phyloP scores from a whole-genome alignment of 2,113 vertebrate species.

The Phalacrocorax carbo region DNA sequence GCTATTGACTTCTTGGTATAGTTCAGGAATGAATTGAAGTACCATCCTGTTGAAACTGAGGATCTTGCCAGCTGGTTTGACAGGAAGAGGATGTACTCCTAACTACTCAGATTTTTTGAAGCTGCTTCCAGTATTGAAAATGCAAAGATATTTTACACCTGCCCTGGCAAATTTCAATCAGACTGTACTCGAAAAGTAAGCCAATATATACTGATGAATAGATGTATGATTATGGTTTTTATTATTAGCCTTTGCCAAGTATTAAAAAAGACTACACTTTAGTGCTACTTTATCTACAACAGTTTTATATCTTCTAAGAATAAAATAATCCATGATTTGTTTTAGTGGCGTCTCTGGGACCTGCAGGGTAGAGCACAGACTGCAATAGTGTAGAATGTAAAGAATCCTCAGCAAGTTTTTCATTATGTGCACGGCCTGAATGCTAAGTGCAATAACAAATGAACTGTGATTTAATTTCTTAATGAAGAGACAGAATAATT shows the following conservation, averaged over 20 bases:
- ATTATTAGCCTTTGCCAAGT: not conserved
- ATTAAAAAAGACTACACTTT: not conserved
- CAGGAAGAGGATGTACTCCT: not conserved
- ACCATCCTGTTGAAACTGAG: not conserved
- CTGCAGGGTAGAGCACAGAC: not conserved
- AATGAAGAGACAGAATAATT: not conserved
- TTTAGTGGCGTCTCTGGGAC: not conserved
- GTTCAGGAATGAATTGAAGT: not conserved
- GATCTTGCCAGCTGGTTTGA: not conserved
- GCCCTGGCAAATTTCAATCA: not conserved
- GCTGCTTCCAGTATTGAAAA: not conserved
- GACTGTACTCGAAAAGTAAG: not conserved
- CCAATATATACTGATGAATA: not conserved
- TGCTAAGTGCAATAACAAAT: not conserved
- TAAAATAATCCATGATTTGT: not conserved
- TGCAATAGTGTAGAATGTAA: not conserved
- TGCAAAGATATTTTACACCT: not conserved
- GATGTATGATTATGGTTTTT: not conserved
- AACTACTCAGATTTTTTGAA: not conserved
- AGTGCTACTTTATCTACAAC: not conserved
- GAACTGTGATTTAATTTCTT: not conserved
- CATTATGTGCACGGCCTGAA: not conserved
- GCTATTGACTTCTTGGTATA: not conserved
- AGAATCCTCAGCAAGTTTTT: not conserved
- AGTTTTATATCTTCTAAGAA: not conserved